Conservation (phyloP, 2,113 vertebrate genomes). For the Dromaius novaehollandiae region DNA sequence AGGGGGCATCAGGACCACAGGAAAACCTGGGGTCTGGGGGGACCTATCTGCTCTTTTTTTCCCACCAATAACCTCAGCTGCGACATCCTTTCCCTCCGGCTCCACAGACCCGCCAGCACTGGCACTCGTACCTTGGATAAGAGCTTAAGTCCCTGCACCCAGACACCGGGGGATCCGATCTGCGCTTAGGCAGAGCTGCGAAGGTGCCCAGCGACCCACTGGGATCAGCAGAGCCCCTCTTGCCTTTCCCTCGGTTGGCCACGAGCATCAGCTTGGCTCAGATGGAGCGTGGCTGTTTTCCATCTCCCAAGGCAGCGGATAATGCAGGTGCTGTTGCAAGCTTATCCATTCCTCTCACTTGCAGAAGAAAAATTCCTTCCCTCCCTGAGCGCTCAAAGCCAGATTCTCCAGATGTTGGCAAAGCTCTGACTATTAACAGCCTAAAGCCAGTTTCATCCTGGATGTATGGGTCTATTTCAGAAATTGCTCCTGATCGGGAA, state of each 20-base stretch:
- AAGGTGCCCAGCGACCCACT: neutral
- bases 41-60: neutral
- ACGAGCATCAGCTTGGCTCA: neutral
- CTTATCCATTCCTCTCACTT: constrained; percentile 33
- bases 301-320: neutral
- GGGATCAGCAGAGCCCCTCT: neutral
- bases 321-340: constrained; percentile 49
- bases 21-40: neutral
- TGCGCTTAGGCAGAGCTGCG: neutral
- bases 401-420: constrained; percentile 60
- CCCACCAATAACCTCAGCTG: neutral
- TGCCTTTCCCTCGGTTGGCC: neutral
- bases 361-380: constrained; percentile 49
- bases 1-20: neutral
- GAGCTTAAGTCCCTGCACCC: neutral
- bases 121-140: neutral
- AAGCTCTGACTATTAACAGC: constrained; percentile 8
- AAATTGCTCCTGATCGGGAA: neutral
- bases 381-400: constrained; percentile 11
- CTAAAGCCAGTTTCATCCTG: constrained; percentile 7
- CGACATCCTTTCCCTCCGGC: neutral
- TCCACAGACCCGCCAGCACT: neutral
- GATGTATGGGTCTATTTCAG: neutral
- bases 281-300: constrained; percentile 16
- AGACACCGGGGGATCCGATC: neutral